These are phyloP conservation scores for Actinostola sp. DNA, from an alignment of 92 coral and sea anemone species.

Conservation along the genomic window DNA sequence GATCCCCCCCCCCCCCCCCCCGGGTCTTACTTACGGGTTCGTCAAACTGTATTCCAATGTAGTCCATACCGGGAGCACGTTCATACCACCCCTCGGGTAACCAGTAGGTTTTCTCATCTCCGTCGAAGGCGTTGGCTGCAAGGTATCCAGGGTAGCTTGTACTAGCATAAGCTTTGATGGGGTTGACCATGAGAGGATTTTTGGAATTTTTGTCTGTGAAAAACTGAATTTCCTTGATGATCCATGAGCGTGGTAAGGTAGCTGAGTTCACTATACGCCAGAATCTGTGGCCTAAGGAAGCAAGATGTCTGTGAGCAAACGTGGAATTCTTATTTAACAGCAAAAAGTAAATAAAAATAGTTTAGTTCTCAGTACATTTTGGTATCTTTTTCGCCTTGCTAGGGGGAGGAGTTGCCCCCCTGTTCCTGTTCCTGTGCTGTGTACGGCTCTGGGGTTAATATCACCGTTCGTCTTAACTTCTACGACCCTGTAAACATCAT, in stretches of 20 bases:
- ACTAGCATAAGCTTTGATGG: slow-evolving; percentile 76
- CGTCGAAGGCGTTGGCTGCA: slow-evolving; percentile 84
- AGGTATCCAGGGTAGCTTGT: slow-evolving; percentile 82
- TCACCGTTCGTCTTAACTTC: too few relatives aligned
- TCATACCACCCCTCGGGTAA: slow-evolving; percentile 97
- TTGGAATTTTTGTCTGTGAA: slow-evolving; percentile 68
- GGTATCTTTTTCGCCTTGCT: too few relatives aligned
- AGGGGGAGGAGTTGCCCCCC: too few relatives aligned
- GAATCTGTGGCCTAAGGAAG: slow-evolving; percentile 63
- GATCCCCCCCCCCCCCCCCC: too few relatives aligned
- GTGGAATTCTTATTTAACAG: too few relatives aligned
- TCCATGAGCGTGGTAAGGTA: slow-evolving; percentile 81
- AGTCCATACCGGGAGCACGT: slow-evolving; percentile 82
- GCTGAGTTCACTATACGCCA: slow-evolving; percentile 89
- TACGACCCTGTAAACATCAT: too few relatives aligned
- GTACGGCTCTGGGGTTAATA: too few relatives aligned
- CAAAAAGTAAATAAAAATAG: too few relatives aligned
- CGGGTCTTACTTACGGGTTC: slow-evolving; percentile 62
- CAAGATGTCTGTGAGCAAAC: too few relatives aligned
- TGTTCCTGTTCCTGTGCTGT: too few relatives aligned
- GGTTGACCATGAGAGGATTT: slow-evolving; percentile 44
- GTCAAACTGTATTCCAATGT: slow-evolving; percentile 77
- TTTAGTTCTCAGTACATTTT: too few relatives aligned
- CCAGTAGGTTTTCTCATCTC: slow-evolving; percentile 78
- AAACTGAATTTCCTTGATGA: slow-evolving; percentile 71